Base-by-base conservation (phyloP, 2,888 invertebrate genomes). In the Xestia c-nigrum region DNA sequence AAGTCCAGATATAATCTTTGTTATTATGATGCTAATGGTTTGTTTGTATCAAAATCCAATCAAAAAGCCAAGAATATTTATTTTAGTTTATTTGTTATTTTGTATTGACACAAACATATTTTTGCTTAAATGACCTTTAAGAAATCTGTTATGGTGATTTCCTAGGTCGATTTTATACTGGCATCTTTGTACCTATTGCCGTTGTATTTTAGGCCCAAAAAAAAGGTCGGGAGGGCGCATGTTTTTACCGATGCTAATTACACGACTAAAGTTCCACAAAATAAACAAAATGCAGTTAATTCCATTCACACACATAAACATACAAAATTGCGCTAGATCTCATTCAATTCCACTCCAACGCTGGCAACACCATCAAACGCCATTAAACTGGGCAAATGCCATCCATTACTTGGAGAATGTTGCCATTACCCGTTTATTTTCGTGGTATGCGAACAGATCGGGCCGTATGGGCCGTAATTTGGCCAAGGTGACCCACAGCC, bases 401-500 rank as follows among this genome's bases (percentile, higher is more conserved):
- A 61, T 84, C 76, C 84, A 84, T 83, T 83, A 83, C 55, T 14
- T 1, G 55, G 65, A 64, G 68, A 85, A 85, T 75, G 79, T 72
- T 74, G 82, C 85, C 65, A 72, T 83, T 80, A 80, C 31, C 66
- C 65, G 65, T 84, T 74, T 76, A 71, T 80, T 80, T 85, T 80
- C 66, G 70, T 66, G 78, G 68, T 79, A 72, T 64, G 64, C 64
- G 43, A 64, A 43, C 64, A 43, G 43, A 64, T 43, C n/a, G 43
- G 19, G 10, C 80, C 59, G 70, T 75, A 78, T 47, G 74, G 57
- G 68, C 24, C 16, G 84, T 75, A 87, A 90, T 90, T 86, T 93
- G 94, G 93, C 93, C 94, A 93, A 94, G 94, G 94, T 85, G 88
- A 93, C 76, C 93, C 84, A 81, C 81, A 80, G 72, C 86, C 76